Conservation (phyloP, 2,797 vertebrate species). For the Lithobates pipiens region DNA sequence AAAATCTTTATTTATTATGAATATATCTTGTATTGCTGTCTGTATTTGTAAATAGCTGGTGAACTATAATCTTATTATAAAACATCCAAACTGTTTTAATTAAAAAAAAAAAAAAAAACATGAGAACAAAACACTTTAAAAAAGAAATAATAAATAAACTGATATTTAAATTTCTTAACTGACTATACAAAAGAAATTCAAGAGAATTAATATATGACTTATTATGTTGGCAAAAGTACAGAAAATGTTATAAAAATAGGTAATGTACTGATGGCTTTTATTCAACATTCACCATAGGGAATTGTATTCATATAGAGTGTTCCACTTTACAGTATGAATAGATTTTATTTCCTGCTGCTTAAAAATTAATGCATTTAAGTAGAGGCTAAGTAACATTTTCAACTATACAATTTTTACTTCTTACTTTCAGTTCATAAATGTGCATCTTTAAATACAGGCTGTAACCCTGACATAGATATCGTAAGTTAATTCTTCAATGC, state of each 20-base stretch:
- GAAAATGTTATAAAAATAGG: constrained; percentile 47
- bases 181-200: constrained; percentile 17
- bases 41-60: not conserved
- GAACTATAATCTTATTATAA: not conserved
- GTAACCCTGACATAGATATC: constrained; percentile 37
- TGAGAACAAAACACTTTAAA: not conserved
- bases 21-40: not conserved
- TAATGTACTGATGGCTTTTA: constrained; percentile 34
- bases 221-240: constrained; percentile 37
- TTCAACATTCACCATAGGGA: constrained; percentile 33
- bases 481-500: not conserved
- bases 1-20: not conserved
- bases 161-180: not conserved
- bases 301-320: constrained; percentile 33
- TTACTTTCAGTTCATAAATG: constrained; percentile 30
- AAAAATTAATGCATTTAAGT: constrained; percentile 39
- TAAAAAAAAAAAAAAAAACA: not conserved
- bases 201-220: constrained; percentile 34
- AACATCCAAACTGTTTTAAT: too few species aligned
- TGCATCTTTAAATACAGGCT: not conserved
- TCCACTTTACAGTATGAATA: constrained; percentile 50
- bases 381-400: constrained; percentile 32
- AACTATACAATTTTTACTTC: constrained; percentile 34
- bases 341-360: constrained; percentile 49
- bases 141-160: not conserved